Percentiles rank a stretch among this genome's conserved stretches.
phyloP scores from a whole-genome alignment of 2,797 vertebrate genomes.

The Propithecus perrieri region DNA sequence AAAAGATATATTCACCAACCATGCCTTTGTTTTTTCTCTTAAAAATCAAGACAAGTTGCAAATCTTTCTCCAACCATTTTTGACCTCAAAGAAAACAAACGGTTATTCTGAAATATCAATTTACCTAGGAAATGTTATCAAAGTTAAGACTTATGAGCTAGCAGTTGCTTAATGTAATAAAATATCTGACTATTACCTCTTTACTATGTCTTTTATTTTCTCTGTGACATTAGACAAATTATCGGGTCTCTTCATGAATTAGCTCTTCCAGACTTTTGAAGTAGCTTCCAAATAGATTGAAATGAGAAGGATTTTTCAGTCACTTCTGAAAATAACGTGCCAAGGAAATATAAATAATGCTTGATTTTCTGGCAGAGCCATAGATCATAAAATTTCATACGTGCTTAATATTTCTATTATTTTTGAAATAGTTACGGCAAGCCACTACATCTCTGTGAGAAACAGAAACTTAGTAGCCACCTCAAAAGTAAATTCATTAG shows the following conservation, averaged over 20 bases:
- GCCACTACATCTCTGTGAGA: neutral
- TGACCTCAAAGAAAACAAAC: neutral
- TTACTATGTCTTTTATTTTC: neutral
- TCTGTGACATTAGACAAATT: neutral
- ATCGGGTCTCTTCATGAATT: neutral
- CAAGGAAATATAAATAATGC: constrained; percentile 15
- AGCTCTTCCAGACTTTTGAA: neutral
- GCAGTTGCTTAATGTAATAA: neutral
- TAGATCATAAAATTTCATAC: neutral
- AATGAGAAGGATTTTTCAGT: neutral
- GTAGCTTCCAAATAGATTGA: neutral
- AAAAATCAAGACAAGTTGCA: neutral
- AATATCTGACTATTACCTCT: neutral
- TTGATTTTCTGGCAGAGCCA: neutral
- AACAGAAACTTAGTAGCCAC: neutral
- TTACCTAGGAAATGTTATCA: neutral
- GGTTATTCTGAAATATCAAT: constrained; percentile 1
- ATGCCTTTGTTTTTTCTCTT: neutral
- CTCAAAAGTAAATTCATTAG: neutral
- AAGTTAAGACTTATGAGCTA: constrained; percentile 4
- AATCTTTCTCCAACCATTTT: constrained; percentile 37
- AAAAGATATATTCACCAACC: neutral
- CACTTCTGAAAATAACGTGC: neutral
- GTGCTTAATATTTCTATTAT: neutral
- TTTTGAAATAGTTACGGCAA: constrained; percentile 44